Percentiles rank a stretch among this genome's conserved stretches.
Evolutionary conservation across 2,797 vertebrate genomes (phyloP).

Genomic region (Cuniculus paca): DNA sequence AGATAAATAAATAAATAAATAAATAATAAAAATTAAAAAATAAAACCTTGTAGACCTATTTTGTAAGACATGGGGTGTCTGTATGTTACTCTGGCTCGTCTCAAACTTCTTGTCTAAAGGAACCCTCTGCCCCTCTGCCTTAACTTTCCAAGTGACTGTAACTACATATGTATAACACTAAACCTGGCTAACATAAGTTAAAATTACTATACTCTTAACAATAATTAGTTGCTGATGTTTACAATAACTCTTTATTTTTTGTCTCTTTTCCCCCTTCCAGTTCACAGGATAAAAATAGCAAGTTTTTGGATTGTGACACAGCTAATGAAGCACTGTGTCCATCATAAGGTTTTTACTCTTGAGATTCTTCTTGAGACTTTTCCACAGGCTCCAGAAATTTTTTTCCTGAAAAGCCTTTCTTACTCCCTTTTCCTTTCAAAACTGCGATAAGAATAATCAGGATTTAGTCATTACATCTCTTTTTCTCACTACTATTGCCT

Average conservation of each 20-base stretch:
- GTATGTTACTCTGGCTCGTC: not conserved
- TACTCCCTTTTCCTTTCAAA: not conserved
- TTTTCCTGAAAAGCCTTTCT: not conserved
- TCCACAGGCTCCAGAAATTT: not conserved
- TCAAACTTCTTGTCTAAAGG: not conserved
- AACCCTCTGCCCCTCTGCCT: not conserved
- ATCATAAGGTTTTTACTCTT: not conserved
- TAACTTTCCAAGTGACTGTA: no score
- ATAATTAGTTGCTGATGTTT: not conserved
- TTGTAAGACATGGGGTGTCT: not conserved
- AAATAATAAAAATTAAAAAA: no score
- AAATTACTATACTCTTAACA: not conserved
- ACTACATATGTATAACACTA: not conserved
- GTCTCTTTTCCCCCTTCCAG: not conserved
- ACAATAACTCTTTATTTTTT: not conserved
- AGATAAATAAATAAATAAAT: no score
- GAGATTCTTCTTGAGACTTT: not conserved
- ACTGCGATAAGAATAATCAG: no score
- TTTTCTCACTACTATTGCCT: no score
- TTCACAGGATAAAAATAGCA: not conserved
- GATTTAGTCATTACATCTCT: no score
- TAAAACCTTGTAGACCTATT: not conserved
- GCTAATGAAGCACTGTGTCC: not conserved
- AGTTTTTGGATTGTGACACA: not conserved
- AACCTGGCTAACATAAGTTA: not conserved